Percentiles rank a stretch among this genome's conserved stretches.
Conservation (phyloP, 2,888 invertebrate genomes). For the Monoplex corrugatus region DNA sequence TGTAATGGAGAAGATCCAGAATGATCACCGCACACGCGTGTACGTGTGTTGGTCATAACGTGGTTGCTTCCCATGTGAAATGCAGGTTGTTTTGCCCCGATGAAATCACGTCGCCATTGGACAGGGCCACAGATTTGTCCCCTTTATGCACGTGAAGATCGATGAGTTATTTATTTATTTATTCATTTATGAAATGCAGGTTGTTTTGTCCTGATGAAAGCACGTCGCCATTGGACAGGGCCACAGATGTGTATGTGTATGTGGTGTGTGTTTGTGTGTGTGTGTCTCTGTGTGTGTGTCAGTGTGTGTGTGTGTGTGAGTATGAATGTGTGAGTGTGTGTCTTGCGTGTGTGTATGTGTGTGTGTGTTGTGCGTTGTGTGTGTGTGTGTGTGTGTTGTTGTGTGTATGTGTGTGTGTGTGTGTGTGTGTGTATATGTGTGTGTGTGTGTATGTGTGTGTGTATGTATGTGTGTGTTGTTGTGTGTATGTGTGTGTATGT, state of each 20-base stretch:
- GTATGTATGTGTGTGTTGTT: neutral
- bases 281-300: neutral
- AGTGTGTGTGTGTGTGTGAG: neutral
- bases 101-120: too few relatives aligned
- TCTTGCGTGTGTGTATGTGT: neutral
- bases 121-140: too few relatives aligned
- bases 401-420: neutral
- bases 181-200: neutral
- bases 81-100: too few relatives aligned
- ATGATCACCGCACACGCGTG: too few relatives aligned
- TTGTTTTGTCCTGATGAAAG: neutral
- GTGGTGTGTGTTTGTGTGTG: neutral
- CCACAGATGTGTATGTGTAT: neutral
- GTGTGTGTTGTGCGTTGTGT: neutral
- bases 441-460: neutral
- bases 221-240: neutral
- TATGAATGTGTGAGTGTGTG: neutral
- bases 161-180: neutral
- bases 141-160: neutral
- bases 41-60: too few relatives aligned
- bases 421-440: neutral
- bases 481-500: neutral
- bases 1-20: too few relatives aligned
- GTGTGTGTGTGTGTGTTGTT: neutral
- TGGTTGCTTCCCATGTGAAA: too few relatives aligned